phyloP scores from a whole-genome alignment of 2,888 invertebrate genomes.

The Melikaiella ostensackeni region DNA sequence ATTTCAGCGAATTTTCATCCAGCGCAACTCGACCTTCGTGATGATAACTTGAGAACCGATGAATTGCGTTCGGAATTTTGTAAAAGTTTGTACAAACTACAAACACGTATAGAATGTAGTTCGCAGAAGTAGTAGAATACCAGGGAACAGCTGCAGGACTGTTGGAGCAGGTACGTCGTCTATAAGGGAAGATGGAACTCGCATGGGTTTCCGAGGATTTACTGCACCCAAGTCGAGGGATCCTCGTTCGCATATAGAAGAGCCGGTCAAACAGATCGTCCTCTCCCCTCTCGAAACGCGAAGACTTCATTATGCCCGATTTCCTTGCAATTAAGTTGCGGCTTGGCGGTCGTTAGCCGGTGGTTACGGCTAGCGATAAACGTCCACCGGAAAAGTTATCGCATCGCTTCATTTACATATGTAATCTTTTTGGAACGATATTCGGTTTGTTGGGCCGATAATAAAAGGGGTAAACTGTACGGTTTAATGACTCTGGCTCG shows the following conservation, averaged over 20 bases:
- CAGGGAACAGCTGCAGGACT: neutral
- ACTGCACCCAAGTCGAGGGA: neutral
- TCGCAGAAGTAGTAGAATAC: neutral
- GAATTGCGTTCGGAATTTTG: neutral
- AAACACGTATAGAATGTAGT: neutral
- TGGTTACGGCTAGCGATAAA: slow-evolving; percentile 61
- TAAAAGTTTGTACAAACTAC: neutral
- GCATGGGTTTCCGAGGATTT: slow-evolving; percentile 1
- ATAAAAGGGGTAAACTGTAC: slow-evolving; percentile 57
- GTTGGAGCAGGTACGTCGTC: neutral
- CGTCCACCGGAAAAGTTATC: slow-evolving; percentile 64
- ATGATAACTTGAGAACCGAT: too few species aligned
- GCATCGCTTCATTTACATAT: slow-evolving; percentile 63
- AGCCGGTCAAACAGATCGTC: slow-evolving; percentile 2
- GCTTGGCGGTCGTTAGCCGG: slow-evolving; percentile 32
- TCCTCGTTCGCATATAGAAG: neutral
- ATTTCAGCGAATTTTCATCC: too few species aligned
- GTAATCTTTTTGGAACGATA: slow-evolving; percentile 55
- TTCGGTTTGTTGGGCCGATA: slow-evolving; percentile 46
- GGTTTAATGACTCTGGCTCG: slow-evolving; percentile 61
- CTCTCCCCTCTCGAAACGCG: slow-evolving; percentile 31
- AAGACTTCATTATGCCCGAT: slow-evolving; percentile 57
- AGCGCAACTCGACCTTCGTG: too few species aligned
- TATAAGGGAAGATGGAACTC: neutral
- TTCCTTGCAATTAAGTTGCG: slow-evolving; percentile 63